Evolutionary conservation across 2,797 vertebrate species (phyloP), one percentile per base, ranked within the genome.

Genomic region (Karalla daura): DNA sequence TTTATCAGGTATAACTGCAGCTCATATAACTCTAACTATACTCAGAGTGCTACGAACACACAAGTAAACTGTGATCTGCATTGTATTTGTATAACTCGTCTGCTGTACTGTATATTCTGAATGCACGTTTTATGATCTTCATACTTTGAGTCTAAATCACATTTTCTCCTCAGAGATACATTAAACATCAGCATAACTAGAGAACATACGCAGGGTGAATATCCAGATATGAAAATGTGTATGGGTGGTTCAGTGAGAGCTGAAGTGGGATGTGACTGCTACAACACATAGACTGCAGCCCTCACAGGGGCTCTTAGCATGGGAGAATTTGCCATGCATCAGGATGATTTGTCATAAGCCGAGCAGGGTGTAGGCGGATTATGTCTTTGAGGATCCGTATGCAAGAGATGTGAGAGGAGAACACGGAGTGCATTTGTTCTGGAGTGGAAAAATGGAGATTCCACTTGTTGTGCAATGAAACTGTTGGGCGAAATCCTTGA

Each of bases 361-460:
- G 62, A 71, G 81, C 73, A 32, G 64, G 35, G 58, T 46, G 12
- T 77, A 59, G 18, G 77, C 43, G 61, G 78, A 81, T 83, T 63
- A 78, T 56, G 60, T 79, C 55, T 88, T 83, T 79, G 76, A 79
- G 55, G 61, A 67, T 59, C 37, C 21, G 23, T 24, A 49, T 46
- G 56, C 39, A 61, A 7, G 63, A 69, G 62, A 60, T 39, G 41
- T 23, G 40, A 69, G 58, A 40, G 46, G n/a, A 68, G 52, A 64
- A 68, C 24, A 30, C 2, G 14, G 39, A 73, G 70, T 46, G 55
- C 63, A 50, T 75, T 81, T 61, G 41, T 65, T 74, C 44, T 62
- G 15, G n/a, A 82, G 49, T 13, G 21, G 17, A 62, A 72, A 52
- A 75, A 24, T 43, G 8, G 9, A 52, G 15, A 39, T 50, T 61